Conservation (phyloP, 1,140 invertebrate species). For the Hyles euphorbiae region DNA sequence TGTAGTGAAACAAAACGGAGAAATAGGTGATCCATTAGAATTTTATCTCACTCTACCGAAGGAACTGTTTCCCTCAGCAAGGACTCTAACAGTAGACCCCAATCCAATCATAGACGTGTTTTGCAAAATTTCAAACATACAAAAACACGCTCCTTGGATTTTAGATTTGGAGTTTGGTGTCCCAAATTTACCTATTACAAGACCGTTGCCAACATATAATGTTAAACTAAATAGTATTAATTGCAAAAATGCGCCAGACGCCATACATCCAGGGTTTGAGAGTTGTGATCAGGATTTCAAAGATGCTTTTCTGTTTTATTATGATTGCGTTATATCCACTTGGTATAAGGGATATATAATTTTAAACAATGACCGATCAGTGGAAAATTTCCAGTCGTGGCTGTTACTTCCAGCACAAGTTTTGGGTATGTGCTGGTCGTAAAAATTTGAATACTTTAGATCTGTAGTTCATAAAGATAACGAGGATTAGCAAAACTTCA, state of each 20-base stretch:
- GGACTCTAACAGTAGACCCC: constrained; percentile 37
- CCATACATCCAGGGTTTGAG: constrained; percentile 52
- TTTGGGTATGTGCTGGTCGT: constrained; percentile 55
- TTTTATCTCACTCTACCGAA: constrained; percentile 42
- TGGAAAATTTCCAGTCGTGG: constrained; percentile 54
- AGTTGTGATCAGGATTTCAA: constrained; percentile 41
- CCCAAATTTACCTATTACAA: constrained; percentile 31
- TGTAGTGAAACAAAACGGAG: not conserved
- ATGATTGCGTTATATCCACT: constrained; percentile 41
- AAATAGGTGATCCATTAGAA: constrained; percentile 30
- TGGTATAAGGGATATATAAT: constrained; percentile 48
- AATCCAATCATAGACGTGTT: constrained; percentile 57
- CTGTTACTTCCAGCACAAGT: constrained; percentile 38
- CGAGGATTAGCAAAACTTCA: too few species aligned
- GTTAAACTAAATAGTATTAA: constrained; percentile 44
- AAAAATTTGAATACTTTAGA: constrained; percentile 16
- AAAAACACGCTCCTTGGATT: constrained; percentile 40
- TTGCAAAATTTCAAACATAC: constrained; percentile 39
- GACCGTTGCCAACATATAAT: constrained; percentile 43
- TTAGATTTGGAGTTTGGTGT: constrained; percentile 56
- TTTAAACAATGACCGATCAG: constrained; percentile 38
- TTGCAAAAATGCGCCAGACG: constrained; percentile 41
- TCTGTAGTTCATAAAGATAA: too few species aligned
- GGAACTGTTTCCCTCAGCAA: constrained; percentile 42
- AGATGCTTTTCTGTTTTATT: constrained; percentile 38